phyloP scores from a whole-genome alignment of 2,888 invertebrate genomes.

The Platycheirus albimanus region DNA sequence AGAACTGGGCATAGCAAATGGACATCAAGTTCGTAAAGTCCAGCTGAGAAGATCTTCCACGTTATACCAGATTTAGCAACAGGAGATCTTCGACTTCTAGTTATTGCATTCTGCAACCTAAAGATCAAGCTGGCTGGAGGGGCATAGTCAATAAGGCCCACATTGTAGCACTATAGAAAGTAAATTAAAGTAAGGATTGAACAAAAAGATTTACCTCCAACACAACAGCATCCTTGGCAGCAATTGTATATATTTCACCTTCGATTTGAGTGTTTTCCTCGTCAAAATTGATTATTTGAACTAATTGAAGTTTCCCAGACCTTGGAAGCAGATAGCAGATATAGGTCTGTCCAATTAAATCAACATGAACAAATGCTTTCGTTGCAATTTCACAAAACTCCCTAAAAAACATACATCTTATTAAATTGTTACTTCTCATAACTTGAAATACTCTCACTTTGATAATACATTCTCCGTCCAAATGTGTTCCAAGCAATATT shows the following conservation, averaged over 20 bases:
- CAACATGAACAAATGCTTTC: constrained; percentile 92
- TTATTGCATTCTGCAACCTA: no score
- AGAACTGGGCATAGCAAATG: no score
- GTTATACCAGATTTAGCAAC: no score
- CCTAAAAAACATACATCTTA: constrained; percentile 76
- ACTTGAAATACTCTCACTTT: constrained; percentile 80
- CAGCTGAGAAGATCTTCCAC: no score
- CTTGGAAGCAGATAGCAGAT: constrained; percentile 89
- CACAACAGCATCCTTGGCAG: constrained; percentile 92
- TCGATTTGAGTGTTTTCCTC: constrained; percentile 88
- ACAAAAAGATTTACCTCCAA: constrained; percentile 84
- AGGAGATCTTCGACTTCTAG: no score
- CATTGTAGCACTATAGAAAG: no score
- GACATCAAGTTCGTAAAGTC: no score
- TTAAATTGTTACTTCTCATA: no score
- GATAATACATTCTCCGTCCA: constrained; percentile 90
- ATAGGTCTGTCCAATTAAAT: constrained; percentile 92
- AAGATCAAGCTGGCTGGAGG: no score
- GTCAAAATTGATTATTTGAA: constrained; percentile 86
- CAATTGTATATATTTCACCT: constrained; percentile 88
- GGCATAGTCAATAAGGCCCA: no score
- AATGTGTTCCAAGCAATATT: constrained; percentile 93
- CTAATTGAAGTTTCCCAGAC: constrained; percentile 81
- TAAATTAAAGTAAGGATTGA: no score
- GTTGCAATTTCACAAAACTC: constrained; percentile 85